Evolutionary conservation across 2,113 vertebrate genomes (phyloP).

Genomic region (Catharus bicknelli): DNA sequence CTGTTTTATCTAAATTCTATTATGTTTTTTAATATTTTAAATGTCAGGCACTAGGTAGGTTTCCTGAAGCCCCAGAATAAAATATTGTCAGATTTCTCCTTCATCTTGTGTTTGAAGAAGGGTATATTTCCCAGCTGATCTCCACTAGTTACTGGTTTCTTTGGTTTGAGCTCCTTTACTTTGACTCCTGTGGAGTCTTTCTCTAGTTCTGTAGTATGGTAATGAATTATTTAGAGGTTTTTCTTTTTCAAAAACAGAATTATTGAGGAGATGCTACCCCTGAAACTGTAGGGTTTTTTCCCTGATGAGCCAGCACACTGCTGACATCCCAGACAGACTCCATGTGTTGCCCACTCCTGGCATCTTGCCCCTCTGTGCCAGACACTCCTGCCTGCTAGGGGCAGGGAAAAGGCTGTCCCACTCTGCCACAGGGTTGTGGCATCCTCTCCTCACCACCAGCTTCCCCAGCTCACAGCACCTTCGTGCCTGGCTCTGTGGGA

Average conservation of each 20-base stretch:
- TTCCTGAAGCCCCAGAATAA: not conserved
- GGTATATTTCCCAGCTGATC: not conserved
- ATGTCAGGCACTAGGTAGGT: not conserved
- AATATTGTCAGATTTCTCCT: not conserved
- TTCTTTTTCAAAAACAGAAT: not conserved
- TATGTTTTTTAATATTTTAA: not conserved
- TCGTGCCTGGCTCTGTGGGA: not conserved
- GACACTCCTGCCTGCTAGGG: not conserved
- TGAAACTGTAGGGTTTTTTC: not conserved
- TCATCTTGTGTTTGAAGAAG: not conserved
- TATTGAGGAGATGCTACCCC: not conserved
- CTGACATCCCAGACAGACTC: not conserved
- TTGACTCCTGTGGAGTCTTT: not conserved
- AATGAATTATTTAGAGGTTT: not conserved
- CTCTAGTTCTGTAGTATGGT: not conserved
- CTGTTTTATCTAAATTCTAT: not conserved
- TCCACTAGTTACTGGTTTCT: not conserved
- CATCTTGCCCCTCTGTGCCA: not conserved
- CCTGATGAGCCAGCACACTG: not conserved
- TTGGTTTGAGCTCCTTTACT: not conserved
- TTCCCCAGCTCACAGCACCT: not conserved
- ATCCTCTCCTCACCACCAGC: not conserved
- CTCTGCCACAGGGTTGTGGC: not conserved
- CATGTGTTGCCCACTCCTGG: accelerated
- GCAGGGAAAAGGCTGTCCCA: not conserved